Evolutionary conservation across 2,888 invertebrate genomes (phyloP), one percentile per base, ranked within the genome.

Genomic region (Agriopis marginaria): DNA sequence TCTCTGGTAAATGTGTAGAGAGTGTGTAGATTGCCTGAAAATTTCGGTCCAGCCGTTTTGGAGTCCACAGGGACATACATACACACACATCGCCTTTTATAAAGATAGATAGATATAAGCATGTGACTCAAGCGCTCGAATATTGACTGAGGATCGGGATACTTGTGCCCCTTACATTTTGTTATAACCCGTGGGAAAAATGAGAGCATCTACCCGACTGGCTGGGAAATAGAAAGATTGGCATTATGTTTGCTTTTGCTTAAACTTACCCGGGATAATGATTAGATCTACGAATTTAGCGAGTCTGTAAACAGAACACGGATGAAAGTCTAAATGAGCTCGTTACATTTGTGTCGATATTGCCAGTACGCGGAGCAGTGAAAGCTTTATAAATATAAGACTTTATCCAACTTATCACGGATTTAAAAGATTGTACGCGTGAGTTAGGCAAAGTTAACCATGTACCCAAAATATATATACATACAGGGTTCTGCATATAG

Each of bases 141-240:
- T 76, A 73, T 72, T 73, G 72, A 68, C 71, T 71, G 53, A 55
- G 66, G 55, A 66, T 68, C 65, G 63, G 64, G 62, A 65, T 64
- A 66, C 67, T 70, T 68, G 64, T 70, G 47, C 51, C 59, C 49
- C 63, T 63, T 53, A 66, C 64, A 32, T 45, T 73, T 73, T 68
- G 71, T 66, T 64, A 71, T 71, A 71, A 68, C 62, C 72, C 71
- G 45, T 23, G 47, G 62, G 60, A 47, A 67, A 69, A 71, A 74
- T 63, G 65, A 68, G 70, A 72, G 14, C 56, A 51, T 14, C 63
- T 63, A 63, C 55, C 50, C 50, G 11, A 47, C 51, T 65, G 9
- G 23, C 55, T 66, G 47, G 70, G 59, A 66, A 70, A 70, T 66
- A 54, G 66, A 66, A 70, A 66, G 66, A 66, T 66, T 55, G 53